Base-by-base conservation (phyloP, 1,140 invertebrate genomes). In the Cydia pomonella region DNA sequence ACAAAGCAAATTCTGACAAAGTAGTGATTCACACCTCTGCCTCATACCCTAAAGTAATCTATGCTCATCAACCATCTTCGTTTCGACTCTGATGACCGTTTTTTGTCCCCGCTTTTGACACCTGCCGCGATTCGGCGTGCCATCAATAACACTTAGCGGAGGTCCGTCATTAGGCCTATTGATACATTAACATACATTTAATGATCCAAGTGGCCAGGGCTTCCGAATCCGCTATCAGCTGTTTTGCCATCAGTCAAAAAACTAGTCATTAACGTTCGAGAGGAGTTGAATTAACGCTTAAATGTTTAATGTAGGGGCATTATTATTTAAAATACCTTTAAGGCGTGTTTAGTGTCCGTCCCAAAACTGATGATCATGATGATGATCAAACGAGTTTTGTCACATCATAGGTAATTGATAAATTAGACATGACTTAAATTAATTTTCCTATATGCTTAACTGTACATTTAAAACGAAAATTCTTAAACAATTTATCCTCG, bases 31-130 rank as follows among this genome's bases (percentile, higher is more conserved):
- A 50, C 47, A 50, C 47, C 47, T 59, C 53, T 23, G 53, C 47
- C 33, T 72, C 71, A 44, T 72, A 53, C 16, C n/a, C 13, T 59
- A 33, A 50, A 50, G 33, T 81, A 84, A 29, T 87, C 86, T 87
- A 75, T 86, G 85, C 7, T 73, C 69, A 82, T 84, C 82, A 76
- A 66, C 78, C 79, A 75, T 80, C 79, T 79, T 71, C 79, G 77
- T 78, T 82, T 87, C 83, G 82, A 80, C 80, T 73, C 84, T 91
- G 88, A 90, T 91, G 87, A 91, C 83, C 86, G n/a, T 86, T 91
- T 91, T 91, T 91, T 90, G 85, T 80, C 83, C 79, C 82, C 86
- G 81, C 87, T 88, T 88, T 87, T 90, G 89, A 89, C 89, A 91
- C 88, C 88, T 91, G 88, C 88, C 76, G 44, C 47, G 25, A 29